Percentiles rank a stretch among this genome's conserved stretches.
phyloP scores from a whole-genome alignment of 2,797 vertebrate genomes.

The Percopsis omiscomaycus region DNA sequence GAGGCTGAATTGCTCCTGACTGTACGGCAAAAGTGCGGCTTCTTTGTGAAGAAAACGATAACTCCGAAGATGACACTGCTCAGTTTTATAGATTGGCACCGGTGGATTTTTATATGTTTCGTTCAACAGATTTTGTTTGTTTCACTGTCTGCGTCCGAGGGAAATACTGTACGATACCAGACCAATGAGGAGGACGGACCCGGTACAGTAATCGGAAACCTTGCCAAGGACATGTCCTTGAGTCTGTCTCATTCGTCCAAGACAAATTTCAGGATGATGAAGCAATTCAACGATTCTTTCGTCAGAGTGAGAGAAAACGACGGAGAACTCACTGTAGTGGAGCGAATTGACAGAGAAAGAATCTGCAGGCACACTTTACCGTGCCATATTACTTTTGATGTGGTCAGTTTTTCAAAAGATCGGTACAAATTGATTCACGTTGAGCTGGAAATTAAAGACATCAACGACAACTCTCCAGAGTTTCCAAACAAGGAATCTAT shows the following conservation, averaged over 20 bases:
- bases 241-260: conserved; percentile 77
- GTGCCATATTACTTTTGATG: conserved; percentile 91
- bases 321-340: conserved; percentile 87
- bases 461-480: conserved; percentile 91
- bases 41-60: conserved; percentile 32
- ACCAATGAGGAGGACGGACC: conserved; percentile 89
- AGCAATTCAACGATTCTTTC: conserved; percentile 89
- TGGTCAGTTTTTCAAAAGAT: conserved; percentile 90
- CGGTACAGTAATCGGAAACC: conserved; percentile 90
- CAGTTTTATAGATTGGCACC: conserved; percentile 51
- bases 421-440: conserved; percentile 92
- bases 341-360: conserved; percentile 88
- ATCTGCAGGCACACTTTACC: conserved; percentile 84
- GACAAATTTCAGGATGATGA: conserved; percentile 88
- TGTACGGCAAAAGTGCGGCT: conserved; percentile 45
- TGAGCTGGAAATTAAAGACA: conserved; percentile 91
- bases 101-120: conserved; percentile 68
- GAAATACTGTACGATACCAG: conserved; percentile 90
- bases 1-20: conserved; percentile 49
- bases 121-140: conserved; percentile 63
- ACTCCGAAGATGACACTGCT: conserved; percentile 54
- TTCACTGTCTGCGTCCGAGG: conserved; percentile 65
- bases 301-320: conserved; percentile 89
- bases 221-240: conserved; percentile 90
- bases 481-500: conserved; percentile 84